Evolutionary conservation across 2,797 vertebrate genomes (phyloP), one percentile per base, ranked within the genome.

Genomic region (Eremophila alpestris): DNA sequence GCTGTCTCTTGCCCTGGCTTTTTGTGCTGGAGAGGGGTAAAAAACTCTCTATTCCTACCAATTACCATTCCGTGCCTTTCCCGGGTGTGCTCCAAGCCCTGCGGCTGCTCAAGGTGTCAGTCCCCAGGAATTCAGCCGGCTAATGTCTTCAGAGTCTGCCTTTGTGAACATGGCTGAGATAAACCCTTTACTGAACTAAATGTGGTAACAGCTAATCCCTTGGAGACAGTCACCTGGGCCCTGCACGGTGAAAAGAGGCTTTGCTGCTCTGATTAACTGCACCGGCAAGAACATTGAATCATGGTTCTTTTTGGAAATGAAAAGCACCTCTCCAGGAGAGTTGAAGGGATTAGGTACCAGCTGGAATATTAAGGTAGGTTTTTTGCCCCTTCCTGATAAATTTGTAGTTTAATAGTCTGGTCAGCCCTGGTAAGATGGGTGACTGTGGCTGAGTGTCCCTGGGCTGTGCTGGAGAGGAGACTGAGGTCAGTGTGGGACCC

Each of bases 141-240:
- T 1, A 83, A 70, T 73, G 83, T 79, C 93, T 96, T 60, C 60
- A 51, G 17, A 58, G 81, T 10, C 26, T 1, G 94, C 62, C 89
- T 67, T 77, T 76, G 81, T 60, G 94, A 90, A 30, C 11, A 32
- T 22, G 80, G 92, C 93, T 46, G 82, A 94, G 97, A 95, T 98
- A 97, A 98, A 97, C 93, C 94, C 90, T 96, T 97, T 97, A 96
- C 55, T 89, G 95, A 95, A 92, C 97, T 97, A 98, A 97, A 97
- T 89, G 97, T 7, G 38, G 97, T 68, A 96, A 97, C 96, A 84
- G 96, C 94, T 98, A 97, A 98, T 98, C 97, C 94, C 80, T 78
- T 73, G 59, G 91, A 83, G 94, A 76, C 90, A 79, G 97, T 96
- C 97, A 97, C 96, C 96, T 97, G 96, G 92, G 89, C 90, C 92